A percentile compares a stretch with the other conserved stretches of the same genome.
Evolutionary conservation across 2,797 vertebrate species (phyloP).

Genomic region (Meda fulgida): DNA sequence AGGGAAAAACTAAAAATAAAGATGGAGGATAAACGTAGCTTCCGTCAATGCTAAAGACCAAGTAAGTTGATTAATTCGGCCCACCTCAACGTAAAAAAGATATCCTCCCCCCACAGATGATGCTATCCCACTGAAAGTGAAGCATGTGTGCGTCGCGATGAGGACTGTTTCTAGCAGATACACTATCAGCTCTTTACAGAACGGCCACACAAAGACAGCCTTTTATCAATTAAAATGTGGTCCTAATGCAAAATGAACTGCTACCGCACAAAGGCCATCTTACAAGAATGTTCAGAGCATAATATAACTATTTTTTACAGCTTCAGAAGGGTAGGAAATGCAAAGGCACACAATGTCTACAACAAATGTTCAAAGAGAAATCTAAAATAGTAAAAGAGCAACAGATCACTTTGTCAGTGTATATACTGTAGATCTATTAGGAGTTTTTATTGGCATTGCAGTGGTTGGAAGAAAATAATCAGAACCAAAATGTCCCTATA

Average conservation of each 20-base stretch:
- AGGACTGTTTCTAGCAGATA: constrained; percentile 49
- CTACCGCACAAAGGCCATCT: too few relatives aligned
- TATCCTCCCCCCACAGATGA: constrained; percentile 3
- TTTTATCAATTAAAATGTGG: constrained; percentile 15
- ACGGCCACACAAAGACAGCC: constrained; percentile 2
- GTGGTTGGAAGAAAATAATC: not conserved
- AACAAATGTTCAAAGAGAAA: too few relatives aligned
- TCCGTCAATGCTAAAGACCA: not conserved
- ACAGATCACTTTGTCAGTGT: not conserved
- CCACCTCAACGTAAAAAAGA: constrained; percentile 8
- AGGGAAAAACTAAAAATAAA: constrained; percentile 5
- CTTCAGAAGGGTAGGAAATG: too few relatives aligned
- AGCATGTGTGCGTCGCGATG: not conserved
- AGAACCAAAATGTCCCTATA: not conserved
- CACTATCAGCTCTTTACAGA: constrained; percentile 45
- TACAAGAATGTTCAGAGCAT: too few relatives aligned
- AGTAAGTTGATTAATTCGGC: not conserved
- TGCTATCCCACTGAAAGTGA: constrained; percentile 29
- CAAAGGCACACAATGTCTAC: too few relatives aligned
- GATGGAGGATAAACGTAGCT: not conserved
- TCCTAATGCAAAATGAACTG: not conserved
- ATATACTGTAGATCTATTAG: not conserved
- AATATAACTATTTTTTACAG: too few relatives aligned
- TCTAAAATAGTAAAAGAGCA: too few relatives aligned
- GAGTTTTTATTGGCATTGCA: not conserved